phyloP scores from a whole-genome alignment of 2,113 vertebrate species.

The Bufo bufo region DNA sequence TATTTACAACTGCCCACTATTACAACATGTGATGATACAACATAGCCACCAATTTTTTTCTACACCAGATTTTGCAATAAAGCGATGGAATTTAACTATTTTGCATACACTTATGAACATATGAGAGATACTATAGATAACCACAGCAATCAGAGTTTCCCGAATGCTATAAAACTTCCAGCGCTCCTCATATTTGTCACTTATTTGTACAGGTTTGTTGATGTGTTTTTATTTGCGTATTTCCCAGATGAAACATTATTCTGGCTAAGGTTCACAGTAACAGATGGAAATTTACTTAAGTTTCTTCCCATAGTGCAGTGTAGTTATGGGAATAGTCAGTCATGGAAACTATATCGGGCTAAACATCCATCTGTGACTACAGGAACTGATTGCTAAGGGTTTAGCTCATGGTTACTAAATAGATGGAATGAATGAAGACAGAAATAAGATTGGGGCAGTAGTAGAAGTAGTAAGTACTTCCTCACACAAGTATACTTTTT shows the following conservation, averaged over 20 bases:
- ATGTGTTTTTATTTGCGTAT: background rate
- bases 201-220: background rate
- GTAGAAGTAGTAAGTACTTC: background rate
- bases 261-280: conserved; percentile 37
- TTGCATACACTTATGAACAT: too few species aligned
- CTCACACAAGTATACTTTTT: too few species aligned
- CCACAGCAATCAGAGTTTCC: background rate
- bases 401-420: background rate
- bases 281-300: conserved; percentile 65
- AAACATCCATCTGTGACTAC: background rate
- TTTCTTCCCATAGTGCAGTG: conserved; percentile 52
- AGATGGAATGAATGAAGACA: background rate
- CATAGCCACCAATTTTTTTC: too few species aligned
- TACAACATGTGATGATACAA: too few species aligned
- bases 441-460: background rate
- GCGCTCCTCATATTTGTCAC: background rate
- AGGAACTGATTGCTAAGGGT: background rate
- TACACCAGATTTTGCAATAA: too few species aligned
- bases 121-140: background rate
- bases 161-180: background rate
- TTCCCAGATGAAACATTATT: background rate
- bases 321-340: background rate
- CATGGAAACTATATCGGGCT: conserved; percentile 57
- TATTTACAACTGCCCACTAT: too few species aligned
- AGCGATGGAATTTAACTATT: too few species aligned